Conservation (phyloP, 37 sponge, comb jelly and placozoan species). For the Aplysina aerophoba region DNA sequence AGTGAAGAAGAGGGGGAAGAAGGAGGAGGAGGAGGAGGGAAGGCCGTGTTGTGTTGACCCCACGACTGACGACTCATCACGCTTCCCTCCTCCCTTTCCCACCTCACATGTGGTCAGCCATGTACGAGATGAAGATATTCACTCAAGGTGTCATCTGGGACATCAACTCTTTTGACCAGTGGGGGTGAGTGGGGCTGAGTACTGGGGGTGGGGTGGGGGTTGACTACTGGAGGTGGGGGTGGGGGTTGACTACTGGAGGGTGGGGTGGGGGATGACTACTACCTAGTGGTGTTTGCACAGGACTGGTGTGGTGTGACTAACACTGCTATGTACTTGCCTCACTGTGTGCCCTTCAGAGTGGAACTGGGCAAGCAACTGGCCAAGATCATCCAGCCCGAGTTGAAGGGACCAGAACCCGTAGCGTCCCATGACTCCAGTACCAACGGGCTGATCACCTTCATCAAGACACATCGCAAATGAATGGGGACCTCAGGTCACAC, state of each 20-base stretch:
- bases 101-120: slow-evolving; percentile 47
- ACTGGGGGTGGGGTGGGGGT: no score
- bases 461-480: slow-evolving; percentile 78
- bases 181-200: slow-evolving; percentile 79
- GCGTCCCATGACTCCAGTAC: slow-evolving; percentile 89
- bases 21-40: neutral
- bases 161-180: slow-evolving; percentile 98
- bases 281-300: neutral
- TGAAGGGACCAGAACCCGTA: slow-evolving; percentile 65
- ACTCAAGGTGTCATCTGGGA: slow-evolving; percentile 99
- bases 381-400: slow-evolving; percentile 95
- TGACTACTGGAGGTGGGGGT: no score
- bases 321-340: neutral
- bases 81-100: neutral
- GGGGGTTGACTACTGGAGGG: no score
- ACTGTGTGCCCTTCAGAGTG: slow-evolving; percentile 57
- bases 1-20: neutral
- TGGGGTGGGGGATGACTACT: no score
- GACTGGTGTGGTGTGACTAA: neutral
- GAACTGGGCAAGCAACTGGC: slow-evolving; percentile 99
- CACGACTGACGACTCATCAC: neutral
- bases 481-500: neutral
- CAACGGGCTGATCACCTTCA: slow-evolving; percentile 97
- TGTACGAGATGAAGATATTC: slow-evolving; percentile 99
- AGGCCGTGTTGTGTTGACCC: neutral